These are phyloP conservation scores for Onychomys arenicola DNA, from an alignment of 2,797 vertebrate genomes.

Conservation along the genomic window DNA sequence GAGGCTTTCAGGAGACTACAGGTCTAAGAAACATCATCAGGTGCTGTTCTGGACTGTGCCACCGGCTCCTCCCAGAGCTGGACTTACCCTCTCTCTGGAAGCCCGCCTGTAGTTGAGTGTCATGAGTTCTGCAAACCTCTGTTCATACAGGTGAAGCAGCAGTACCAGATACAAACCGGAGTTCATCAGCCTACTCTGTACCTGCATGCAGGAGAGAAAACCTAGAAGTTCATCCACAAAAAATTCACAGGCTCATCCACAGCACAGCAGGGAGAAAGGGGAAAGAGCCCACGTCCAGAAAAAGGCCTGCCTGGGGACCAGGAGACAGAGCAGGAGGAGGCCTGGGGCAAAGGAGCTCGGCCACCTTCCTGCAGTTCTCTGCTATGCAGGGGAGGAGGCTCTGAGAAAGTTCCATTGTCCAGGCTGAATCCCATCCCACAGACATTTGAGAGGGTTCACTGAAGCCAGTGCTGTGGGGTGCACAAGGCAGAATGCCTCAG, in stretches of 20 bases:
- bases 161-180: conserved; percentile 78
- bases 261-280: not conserved
- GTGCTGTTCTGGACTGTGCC: rapidly evolving
- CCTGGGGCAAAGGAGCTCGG: not conserved
- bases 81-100: conserved; percentile 73
- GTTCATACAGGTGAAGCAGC: conserved; percentile 83
- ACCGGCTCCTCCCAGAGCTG: not conserved
- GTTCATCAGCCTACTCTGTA: conserved; percentile 73
- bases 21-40: not conserved
- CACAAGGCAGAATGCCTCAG: too few relatives aligned
- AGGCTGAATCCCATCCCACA: not conserved
- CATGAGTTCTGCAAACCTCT: conserved; percentile 82
- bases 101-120: conserved; percentile 52
- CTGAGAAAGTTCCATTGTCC: not conserved
- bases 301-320: not conserved
- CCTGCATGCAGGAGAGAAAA: conserved; percentile 52
- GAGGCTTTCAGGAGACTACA: not conserved
- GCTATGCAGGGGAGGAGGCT: not conserved
- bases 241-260: not conserved
- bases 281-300: not conserved
- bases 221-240: not conserved
- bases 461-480: not conserved
- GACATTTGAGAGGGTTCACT: not conserved
- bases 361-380: not conserved
- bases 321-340: not conserved